These are phyloP conservation scores for Ammodytes marinus DNA, from an alignment of 2,113 vertebrate genomes.

Conservation along the genomic window DNA sequence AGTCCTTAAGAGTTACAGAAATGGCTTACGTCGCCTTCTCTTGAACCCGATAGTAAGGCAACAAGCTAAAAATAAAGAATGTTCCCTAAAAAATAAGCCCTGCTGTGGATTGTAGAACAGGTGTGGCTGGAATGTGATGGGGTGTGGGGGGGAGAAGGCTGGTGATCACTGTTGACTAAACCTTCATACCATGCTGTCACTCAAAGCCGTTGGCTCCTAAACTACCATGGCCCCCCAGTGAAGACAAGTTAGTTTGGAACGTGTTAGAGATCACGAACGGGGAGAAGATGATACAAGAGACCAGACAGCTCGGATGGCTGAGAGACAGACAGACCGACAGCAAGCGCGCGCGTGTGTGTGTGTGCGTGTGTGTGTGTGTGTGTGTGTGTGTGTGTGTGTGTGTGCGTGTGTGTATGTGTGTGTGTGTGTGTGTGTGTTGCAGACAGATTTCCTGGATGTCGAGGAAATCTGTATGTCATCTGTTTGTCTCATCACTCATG, in stretches of 20 bases:
- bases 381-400: no score
- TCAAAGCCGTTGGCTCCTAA: conserved; percentile 20
- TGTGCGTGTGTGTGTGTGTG: background rate
- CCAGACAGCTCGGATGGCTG: conserved; percentile 19
- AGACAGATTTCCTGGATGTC: no score
- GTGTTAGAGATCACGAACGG: conserved; percentile 51
- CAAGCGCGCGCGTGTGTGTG: background rate
- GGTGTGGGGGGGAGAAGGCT: background rate
- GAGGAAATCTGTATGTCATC: no score
- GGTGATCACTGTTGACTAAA: conserved; percentile 39
- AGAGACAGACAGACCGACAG: conserved; percentile 27
- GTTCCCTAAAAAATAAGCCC: conserved; percentile 3
- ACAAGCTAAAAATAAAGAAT: no score
- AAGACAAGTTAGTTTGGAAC: conserved; percentile 42
- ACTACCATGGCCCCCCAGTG: conserved; percentile 25
- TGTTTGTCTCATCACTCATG: no score
- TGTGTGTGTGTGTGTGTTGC: no score
- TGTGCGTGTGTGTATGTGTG: no score
- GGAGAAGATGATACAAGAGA: conserved; percentile 58
- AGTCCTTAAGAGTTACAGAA: no score
- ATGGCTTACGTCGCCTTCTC: no score
- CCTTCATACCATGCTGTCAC: conserved; percentile 29
- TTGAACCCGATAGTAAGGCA: no score
- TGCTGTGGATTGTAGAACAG: conserved; percentile 46
- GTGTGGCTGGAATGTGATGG: conserved; percentile 43